Conservation (phyloP, 2,888 invertebrate species). For the Muscina levida region DNA sequence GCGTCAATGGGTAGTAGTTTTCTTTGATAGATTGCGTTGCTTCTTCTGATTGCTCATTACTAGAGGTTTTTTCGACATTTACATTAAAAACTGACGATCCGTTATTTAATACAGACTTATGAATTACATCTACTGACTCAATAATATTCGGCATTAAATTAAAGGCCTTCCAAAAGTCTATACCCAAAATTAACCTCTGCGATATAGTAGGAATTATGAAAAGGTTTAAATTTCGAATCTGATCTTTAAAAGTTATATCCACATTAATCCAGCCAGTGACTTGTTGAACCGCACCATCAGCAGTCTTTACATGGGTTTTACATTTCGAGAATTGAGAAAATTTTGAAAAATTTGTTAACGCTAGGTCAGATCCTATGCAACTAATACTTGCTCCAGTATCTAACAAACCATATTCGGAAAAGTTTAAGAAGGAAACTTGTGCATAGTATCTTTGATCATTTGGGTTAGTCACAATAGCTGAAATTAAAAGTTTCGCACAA, state of each 20-base stretch:
- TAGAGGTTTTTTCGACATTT: not conserved
- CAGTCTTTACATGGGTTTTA: not conserved
- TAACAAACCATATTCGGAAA: not conserved
- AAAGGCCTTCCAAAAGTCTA: conserved; percentile 36
- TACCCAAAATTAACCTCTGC: conserved; percentile 36
- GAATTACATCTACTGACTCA: conserved; percentile 4
- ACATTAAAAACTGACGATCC: too few species aligned
- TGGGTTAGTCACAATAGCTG: not conserved
- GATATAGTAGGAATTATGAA: conserved; percentile 31
- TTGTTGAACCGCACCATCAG: not conserved
- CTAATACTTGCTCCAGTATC: not conserved
- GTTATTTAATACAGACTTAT: too few species aligned
- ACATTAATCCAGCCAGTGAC: conserved; percentile 28
- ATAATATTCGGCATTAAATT: conserved; percentile 22
- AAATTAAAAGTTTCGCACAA: not conserved
- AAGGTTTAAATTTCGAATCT: not conserved
- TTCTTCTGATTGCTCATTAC: not conserved
- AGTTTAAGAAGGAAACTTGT: not conserved
- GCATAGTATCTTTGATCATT: not conserved
- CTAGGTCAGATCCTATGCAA: conserved; percentile 55
- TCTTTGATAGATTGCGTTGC: too few species aligned
- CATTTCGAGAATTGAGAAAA: not conserved
- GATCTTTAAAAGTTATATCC: not conserved
- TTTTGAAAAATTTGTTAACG: conserved; percentile 2
- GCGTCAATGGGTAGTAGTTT: conserved; percentile 9